Conservation (phyloP, 2,797 vertebrate genomes). For the Brachyalestes nurse region DNA sequence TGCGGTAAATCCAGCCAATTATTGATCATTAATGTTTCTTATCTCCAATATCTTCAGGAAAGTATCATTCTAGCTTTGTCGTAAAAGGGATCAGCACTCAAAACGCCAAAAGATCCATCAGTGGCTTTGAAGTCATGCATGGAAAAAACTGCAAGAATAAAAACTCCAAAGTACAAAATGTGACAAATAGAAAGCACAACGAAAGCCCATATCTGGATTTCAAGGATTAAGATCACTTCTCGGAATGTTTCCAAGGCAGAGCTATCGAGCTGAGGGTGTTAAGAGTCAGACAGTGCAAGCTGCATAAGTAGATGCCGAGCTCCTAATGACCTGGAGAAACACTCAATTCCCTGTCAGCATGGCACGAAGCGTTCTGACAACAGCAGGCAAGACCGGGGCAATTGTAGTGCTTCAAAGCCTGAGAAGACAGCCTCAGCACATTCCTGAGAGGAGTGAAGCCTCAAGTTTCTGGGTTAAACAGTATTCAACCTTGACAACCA, state of each 20-base stretch:
- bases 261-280: conserved; percentile 18
- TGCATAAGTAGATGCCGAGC: conserved; percentile 58
- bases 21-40: conserved; percentile 49
- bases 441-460: conserved; percentile 34
- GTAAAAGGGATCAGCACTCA: background rate
- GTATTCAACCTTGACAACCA: conserved; percentile 59
- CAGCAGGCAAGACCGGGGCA: conserved; percentile 40
- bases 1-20: conserved; percentile 38
- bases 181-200: background rate
- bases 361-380: conserved; percentile 33
- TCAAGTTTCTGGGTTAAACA: conserved; percentile 70
- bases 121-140: background rate
- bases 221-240: background rate
- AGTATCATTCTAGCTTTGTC: conserved; percentile 36
- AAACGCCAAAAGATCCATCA: background rate
- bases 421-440: conserved; percentile 40
- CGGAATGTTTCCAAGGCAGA: background rate
- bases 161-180: background rate
- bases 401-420: conserved; percentile 58
- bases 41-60: conserved; percentile 55
- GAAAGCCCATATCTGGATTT: conserved; percentile 11
- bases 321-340: conserved; percentile 59
- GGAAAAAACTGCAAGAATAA: background rate
- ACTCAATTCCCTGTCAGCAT: conserved; percentile 57
- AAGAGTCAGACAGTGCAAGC: background rate